Evolutionary conservation across 2,113 vertebrate species (phyloP).

Genomic region (Perca fluviatilis): DNA sequence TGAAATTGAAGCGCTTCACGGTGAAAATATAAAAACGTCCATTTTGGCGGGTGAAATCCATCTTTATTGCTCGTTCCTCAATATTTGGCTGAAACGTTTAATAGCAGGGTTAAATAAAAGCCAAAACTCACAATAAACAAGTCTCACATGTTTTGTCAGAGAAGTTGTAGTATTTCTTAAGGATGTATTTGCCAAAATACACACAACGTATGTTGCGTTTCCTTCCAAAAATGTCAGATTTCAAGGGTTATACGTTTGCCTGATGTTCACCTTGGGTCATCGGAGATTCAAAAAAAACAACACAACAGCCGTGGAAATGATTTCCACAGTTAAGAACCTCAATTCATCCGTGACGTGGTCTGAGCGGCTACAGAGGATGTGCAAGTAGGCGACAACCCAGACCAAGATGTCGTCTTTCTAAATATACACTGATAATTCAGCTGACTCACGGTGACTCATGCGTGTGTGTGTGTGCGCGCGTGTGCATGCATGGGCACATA

Average conservation of each 20-base stretch:
- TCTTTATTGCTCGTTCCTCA: not conserved
- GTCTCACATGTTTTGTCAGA: not conserved
- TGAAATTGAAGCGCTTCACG: not conserved
- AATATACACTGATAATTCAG: conserved; percentile 47
- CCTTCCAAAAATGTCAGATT: not conserved
- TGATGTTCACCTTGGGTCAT: not conserved
- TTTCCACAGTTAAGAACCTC: not conserved
- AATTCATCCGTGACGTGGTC: not conserved
- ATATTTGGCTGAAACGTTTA: not conserved
- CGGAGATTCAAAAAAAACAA: no score
- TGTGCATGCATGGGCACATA: not conserved
- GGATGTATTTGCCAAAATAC: not conserved
- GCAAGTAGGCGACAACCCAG: conserved; percentile 16
- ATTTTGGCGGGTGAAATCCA: not conserved
- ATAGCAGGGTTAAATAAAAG: not conserved
- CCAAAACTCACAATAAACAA: not conserved
- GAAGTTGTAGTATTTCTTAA: not conserved
- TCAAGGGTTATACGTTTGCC: not conserved
- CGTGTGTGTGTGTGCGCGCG: not conserved
- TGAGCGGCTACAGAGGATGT: not conserved
- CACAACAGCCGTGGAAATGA: not conserved
- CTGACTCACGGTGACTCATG: conserved; percentile 55
- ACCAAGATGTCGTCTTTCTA: conserved; percentile 42
- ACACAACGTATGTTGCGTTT: not conserved
- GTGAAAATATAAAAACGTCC: not conserved